Evolutionary conservation across 2,888 invertebrate species (phyloP).

Genomic region (Girardia tigrina): DNA sequence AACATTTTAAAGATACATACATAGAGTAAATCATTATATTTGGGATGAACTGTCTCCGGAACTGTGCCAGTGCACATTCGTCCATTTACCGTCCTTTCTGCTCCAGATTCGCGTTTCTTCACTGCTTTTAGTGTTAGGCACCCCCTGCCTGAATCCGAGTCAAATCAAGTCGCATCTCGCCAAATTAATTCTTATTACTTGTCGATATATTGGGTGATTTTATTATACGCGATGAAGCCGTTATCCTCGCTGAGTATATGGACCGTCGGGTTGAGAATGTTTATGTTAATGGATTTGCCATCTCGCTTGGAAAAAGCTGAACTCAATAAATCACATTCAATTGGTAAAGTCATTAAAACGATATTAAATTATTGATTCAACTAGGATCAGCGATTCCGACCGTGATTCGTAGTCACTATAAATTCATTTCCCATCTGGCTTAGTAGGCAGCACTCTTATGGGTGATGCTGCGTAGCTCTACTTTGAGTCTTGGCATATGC

Average conservation of each 20-base stretch:
- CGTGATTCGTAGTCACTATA: no score
- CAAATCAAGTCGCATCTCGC: no score
- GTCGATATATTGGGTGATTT: slow-evolving; percentile 60
- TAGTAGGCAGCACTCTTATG: no score
- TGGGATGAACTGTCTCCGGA: slow-evolving; percentile 52
- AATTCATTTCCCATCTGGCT: no score
- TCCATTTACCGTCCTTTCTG: slow-evolving; percentile 94
- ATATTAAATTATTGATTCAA: no score
- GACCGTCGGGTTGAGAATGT: slow-evolving; percentile 91
- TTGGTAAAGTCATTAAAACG: no score
- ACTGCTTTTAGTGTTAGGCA: slow-evolving; percentile 79
- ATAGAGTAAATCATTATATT: not conserved
- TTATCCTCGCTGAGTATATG: slow-evolving; percentile 94
- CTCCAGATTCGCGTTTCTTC: slow-evolving; percentile 99
- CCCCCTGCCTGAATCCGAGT: slow-evolving; percentile 44
- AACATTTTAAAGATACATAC: not conserved
- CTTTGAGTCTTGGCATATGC: no score
- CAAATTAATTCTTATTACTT: slow-evolving; percentile 67
- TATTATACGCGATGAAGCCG: slow-evolving; percentile 91
- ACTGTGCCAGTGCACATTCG: slow-evolving; percentile 95
- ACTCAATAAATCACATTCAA: no score
- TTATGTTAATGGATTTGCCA: slow-evolving; percentile 80
- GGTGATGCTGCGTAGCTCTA: no score
- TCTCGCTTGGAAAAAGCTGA: slow-evolving; percentile 68
- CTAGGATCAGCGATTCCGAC: no score